phyloP scores from a whole-genome alignment of 2,797 vertebrate species.

The Myotis planiceps region DNA sequence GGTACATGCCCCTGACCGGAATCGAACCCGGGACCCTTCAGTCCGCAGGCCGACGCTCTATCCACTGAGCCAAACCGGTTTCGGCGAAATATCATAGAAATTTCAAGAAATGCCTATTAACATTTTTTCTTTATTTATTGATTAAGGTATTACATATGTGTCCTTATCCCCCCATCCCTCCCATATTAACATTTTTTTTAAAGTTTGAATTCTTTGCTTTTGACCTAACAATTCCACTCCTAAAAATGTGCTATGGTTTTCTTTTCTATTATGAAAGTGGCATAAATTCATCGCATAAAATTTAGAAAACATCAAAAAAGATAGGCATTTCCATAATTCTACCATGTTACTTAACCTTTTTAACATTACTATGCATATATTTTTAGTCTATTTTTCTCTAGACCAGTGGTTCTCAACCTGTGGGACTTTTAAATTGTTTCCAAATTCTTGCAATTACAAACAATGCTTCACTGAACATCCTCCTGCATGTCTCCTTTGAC shows the following conservation, averaged over 20 bases:
- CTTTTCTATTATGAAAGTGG: background rate
- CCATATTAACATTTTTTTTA: background rate
- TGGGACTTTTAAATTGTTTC: background rate
- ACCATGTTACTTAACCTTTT: background rate
- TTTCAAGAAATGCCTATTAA: background rate
- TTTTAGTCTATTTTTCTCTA: background rate
- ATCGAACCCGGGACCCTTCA: too few relatives aligned
- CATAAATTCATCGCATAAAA: background rate
- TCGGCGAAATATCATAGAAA: background rate
- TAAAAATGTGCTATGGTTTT: background rate
- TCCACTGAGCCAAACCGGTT: too few relatives aligned
- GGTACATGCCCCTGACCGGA: too few relatives aligned
- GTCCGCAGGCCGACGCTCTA: too few relatives aligned
- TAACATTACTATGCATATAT: background rate
- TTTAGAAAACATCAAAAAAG: background rate
- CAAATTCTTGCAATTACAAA: slow-evolving; percentile 28
- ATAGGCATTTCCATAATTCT: background rate
- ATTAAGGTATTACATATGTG: too few relatives aligned
- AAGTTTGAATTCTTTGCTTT: background rate
- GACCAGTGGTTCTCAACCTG: too few relatives aligned
- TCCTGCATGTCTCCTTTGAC: background rate
- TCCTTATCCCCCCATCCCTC: too few relatives aligned
- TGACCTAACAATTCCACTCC: background rate
- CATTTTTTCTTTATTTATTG: too few relatives aligned
- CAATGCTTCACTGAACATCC: background rate